Percentiles rank a stretch among this genome's conserved stretches.
Conservation (phyloP, 2,797 vertebrate species). For the Halcyon leucocephala region DNA sequence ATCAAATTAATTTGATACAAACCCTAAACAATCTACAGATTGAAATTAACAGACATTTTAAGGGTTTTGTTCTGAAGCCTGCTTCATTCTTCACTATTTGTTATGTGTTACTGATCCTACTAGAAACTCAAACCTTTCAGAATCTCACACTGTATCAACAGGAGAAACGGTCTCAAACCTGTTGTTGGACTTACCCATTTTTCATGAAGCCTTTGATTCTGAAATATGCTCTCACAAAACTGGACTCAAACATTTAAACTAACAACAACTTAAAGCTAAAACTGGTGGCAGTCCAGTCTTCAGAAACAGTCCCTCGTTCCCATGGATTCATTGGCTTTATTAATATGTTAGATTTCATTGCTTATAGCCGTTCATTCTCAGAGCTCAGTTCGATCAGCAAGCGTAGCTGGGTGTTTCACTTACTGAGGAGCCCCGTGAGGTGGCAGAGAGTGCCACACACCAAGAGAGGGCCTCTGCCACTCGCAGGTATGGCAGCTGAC, state of each 20-base stretch:
- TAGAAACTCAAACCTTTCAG: neutral
- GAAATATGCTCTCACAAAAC: neutral
- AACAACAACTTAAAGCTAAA: neutral
- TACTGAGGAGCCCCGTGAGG: neutral
- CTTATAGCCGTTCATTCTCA: neutral
- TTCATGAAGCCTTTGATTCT: neutral
- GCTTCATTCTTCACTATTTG: neutral
- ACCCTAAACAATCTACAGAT: neutral
- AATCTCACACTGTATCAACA: neutral
- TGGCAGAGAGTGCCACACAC: neutral
- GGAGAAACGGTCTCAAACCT: neutral
- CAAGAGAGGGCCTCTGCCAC: constrained; percentile 25
- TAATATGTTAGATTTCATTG: neutral
- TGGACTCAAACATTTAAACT: neutral
- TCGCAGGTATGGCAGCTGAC: fast-evolving
- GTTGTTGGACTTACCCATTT: neutral
- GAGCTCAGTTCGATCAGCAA: neutral
- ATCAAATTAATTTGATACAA: neutral
- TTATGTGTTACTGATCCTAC: neutral
- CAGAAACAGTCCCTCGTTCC: neutral
- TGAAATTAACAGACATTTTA: neutral
- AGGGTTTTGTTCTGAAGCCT: neutral
- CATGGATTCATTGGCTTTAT: neutral
- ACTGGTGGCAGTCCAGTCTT: neutral
- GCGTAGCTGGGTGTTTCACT: neutral